phyloP scores from a whole-genome alignment of 2,888 invertebrate genomes.

The Lasioglossum lativentre region DNA sequence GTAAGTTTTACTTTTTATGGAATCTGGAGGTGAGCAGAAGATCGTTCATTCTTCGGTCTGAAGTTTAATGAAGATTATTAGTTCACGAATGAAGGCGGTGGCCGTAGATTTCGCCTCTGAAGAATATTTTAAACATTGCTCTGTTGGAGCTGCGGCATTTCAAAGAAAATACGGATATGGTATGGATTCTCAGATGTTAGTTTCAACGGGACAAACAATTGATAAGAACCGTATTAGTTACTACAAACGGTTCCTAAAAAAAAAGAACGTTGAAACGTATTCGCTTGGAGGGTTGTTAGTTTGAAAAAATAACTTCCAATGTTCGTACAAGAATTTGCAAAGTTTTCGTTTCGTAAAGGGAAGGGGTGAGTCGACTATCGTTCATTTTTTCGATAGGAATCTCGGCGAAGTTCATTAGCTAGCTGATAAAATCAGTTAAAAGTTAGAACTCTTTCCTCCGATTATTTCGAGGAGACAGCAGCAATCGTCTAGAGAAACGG shows the following conservation, averaged over 20 bases:
- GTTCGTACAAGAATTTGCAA: not conserved
- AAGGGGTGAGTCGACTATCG: not conserved
- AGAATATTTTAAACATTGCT: too few relatives aligned
- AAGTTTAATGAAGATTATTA: not conserved
- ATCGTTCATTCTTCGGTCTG: not conserved
- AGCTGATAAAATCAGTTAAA: not conserved
- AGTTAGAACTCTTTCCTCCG: not conserved
- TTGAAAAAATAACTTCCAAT: too few relatives aligned
- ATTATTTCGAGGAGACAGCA: not conserved
- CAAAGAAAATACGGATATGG: too few relatives aligned
- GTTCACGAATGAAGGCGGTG: too few relatives aligned
- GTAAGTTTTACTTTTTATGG: not conserved
- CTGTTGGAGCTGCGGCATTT: too few relatives aligned
- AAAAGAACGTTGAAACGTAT: not conserved
- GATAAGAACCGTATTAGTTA: not conserved
- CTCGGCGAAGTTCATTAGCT: not conserved
- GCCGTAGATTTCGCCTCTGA: too few relatives aligned
- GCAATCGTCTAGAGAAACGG: not conserved
- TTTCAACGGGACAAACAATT: not conserved
- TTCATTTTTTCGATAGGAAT: not conserved
- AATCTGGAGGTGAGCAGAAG: not conserved
- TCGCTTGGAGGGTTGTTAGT: not conserved
- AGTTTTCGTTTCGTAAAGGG: not conserved
- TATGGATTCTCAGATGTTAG: too few relatives aligned
- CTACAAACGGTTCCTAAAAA: too few relatives aligned